Conservation (phyloP, 2,797 vertebrate genomes). For the Lithobates sylvaticus region DNA sequence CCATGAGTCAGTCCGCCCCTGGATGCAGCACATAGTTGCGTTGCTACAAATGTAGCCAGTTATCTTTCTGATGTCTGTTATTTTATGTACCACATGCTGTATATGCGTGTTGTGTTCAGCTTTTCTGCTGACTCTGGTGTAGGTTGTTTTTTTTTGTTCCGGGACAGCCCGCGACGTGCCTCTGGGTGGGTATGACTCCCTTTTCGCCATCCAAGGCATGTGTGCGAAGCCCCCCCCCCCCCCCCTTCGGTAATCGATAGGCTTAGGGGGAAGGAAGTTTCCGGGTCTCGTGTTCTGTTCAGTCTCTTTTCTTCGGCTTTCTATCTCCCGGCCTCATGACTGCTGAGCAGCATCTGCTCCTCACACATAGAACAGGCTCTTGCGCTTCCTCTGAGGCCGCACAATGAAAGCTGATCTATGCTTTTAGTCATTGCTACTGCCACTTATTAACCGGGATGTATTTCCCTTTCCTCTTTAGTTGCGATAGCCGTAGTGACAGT, state of each 20-base stretch:
- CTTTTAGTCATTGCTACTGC: conserved; percentile 2
- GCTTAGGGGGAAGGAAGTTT: background rate
- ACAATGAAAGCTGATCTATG: conserved; percentile 43
- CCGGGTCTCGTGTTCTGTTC: background rate
- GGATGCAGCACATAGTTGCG: no score
- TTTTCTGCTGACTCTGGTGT: background rate
- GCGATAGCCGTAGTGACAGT: background rate
- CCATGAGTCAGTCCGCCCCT: no score
- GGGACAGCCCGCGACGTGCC: background rate
- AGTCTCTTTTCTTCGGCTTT: background rate
- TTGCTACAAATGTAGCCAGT: no score
- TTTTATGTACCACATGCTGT: background rate
- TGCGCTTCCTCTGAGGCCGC: conserved; percentile 23
- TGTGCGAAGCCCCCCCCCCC: background rate
- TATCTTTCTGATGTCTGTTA: no score
- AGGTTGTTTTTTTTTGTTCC: background rate
- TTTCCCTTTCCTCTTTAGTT: background rate
- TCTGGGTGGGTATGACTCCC: background rate
- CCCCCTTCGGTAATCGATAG: background rate
- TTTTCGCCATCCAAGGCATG: background rate
- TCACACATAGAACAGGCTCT: background rate
- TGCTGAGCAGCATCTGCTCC: conserved; percentile 34
- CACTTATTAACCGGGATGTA: background rate
- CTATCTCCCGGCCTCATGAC: background rate
- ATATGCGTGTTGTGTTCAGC: background rate